phyloP scores from a whole-genome alignment of 2,888 invertebrate species.

The Tachina lurida region DNA sequence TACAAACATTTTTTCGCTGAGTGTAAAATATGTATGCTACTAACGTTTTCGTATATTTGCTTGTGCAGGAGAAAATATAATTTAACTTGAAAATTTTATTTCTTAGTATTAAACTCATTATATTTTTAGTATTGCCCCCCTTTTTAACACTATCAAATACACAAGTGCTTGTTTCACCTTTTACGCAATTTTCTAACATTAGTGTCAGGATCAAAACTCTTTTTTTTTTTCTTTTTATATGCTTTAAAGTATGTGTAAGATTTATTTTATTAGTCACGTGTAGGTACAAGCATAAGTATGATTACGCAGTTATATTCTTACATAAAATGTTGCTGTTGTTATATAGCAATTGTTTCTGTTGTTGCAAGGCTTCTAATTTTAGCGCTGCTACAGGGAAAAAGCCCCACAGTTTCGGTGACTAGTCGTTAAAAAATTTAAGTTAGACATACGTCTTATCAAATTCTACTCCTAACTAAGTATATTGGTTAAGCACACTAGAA shows the following conservation, averaged over 20 bases:
- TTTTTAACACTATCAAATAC: background rate
- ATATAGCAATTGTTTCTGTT: conserved; percentile 11
- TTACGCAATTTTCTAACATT: conserved; percentile 30
- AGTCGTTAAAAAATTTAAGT: background rate
- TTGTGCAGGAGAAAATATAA: background rate
- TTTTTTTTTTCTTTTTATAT: background rate
- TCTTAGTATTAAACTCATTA: background rate
- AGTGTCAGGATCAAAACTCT: conserved; percentile 26
- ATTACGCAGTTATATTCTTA: conserved; percentile 1
- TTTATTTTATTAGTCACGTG: conserved; percentile 39
- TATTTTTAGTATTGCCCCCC: background rate
- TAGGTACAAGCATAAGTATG: background rate
- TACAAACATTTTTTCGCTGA: background rate
- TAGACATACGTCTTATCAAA: no score
- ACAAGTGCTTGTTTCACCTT: background rate
- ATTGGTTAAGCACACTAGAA: no score
- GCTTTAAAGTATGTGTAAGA: conserved; percentile 4
- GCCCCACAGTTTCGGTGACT: background rate
- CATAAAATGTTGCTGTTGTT: conserved; percentile 1
- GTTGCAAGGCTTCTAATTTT: background rate
- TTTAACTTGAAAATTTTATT: background rate
- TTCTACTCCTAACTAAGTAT: no score
- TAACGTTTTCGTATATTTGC: background rate
- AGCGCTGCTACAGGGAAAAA: background rate
- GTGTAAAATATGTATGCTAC: background rate